These are phyloP conservation scores for Palythoa caribaeorum DNA, from an alignment of 92 coral and sea anemone genomes.

Conservation along the genomic window DNA sequence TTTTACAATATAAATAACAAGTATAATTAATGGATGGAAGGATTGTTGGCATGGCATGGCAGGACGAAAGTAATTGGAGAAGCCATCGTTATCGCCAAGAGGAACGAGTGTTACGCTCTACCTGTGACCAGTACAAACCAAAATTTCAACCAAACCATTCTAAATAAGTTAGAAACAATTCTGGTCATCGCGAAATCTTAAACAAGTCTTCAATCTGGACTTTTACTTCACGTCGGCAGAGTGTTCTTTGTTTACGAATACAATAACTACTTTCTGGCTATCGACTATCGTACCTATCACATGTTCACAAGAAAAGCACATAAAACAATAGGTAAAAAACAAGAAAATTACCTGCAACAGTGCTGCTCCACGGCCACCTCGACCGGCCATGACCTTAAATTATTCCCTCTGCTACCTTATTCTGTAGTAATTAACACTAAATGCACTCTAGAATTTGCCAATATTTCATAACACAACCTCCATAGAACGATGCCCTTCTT, in stretches of 20 bases:
- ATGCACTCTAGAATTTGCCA: background rate
- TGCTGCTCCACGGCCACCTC: slow-evolving; percentile 98
- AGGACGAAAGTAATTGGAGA: too few species aligned
- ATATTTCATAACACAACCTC: slow-evolving; percentile 14
- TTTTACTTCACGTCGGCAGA: background rate
- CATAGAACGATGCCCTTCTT: background rate
- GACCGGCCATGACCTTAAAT: slow-evolving; percentile 82
- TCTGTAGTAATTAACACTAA: background rate
- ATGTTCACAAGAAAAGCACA: background rate
- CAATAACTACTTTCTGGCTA: background rate
- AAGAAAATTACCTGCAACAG: slow-evolving; percentile 81
- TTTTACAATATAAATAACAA: background rate
- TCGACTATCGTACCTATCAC: background rate
- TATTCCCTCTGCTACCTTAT: background rate
- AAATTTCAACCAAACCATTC: background rate
- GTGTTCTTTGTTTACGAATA: background rate
- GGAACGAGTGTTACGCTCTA: too few species aligned
- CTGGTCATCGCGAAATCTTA: background rate
- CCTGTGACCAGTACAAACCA: too few species aligned
- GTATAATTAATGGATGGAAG: background rate
- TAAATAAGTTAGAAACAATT: background rate
- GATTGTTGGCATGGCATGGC: too few species aligned
- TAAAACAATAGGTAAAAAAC: background rate
- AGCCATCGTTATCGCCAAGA: too few species aligned
- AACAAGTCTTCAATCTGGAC: background rate